Evolutionary conservation across 2,888 invertebrate species (phyloP).

Genomic region (Sphecodes monilicornis): DNA sequence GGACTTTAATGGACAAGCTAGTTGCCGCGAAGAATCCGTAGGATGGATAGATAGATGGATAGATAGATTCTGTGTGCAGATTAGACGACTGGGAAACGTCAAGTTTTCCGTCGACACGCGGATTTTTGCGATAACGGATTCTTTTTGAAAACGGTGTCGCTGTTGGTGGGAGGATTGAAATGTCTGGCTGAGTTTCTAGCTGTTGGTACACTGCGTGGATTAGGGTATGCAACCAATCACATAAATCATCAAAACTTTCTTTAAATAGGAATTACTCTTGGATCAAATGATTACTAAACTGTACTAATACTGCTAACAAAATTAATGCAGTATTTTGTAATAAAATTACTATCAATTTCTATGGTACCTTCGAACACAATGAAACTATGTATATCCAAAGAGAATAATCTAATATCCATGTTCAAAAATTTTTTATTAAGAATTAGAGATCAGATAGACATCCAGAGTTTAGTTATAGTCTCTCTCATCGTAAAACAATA

Average conservation of each 20-base stretch:
- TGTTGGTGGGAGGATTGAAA: not conserved
- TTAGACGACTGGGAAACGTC: slow-evolving; percentile 11
- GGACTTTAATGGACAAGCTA: slow-evolving; percentile 12
- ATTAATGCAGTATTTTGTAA: no score
- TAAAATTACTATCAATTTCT: no score
- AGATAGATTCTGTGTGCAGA: slow-evolving; percentile 1
- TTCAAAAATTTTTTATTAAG: no score
- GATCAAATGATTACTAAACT: no score
- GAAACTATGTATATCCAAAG: no score
- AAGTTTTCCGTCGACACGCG: slow-evolving; percentile 5
- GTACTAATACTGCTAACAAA: no score
- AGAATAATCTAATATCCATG: no score
- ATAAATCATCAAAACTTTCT: not conserved
- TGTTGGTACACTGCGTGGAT: not conserved
- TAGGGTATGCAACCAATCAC: not conserved
- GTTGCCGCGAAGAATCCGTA: not conserved
- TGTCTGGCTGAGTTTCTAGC: not conserved
- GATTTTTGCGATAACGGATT: not conserved
- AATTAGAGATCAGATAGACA: no score
- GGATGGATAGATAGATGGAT: slow-evolving; percentile 8
- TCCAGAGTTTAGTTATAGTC: no score
- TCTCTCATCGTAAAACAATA: no score
- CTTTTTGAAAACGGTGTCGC: not conserved
- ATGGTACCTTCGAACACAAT: no score
- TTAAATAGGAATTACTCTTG: not conserved